Conservation (phyloP, 2,888 invertebrate genomes). For the Noctua janthe region DNA sequence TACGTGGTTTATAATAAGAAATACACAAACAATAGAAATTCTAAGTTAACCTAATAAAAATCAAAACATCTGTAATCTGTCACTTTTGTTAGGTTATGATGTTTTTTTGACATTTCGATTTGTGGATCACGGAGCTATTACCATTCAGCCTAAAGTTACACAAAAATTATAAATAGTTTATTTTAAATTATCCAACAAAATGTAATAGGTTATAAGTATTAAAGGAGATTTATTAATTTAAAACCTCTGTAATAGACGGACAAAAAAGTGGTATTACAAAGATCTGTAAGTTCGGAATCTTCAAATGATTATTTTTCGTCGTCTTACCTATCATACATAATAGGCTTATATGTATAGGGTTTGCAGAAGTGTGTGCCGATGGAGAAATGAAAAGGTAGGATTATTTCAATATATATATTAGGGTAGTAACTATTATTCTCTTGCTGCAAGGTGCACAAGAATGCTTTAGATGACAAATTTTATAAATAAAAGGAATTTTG, state of each 20-base stretch:
- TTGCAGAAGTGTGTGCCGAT: not conserved
- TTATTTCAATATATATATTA: not conserved
- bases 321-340: not conserved
- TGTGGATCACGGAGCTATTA: not conserved
- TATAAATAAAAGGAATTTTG: too few species aligned
- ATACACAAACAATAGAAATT: conserved; percentile 13
- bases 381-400: not conserved
- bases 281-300: not conserved
- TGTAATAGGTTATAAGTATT: not conserved
- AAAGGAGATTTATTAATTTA: not conserved
- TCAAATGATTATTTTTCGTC: not conserved
- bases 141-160: conserved; percentile 1
- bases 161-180: not conserved
- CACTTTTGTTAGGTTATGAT: conserved; percentile 57
- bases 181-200: not conserved
- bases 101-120: conserved; percentile 13
- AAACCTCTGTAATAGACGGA: not conserved
- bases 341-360: not conserved
- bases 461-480: not conserved
- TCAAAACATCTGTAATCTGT: conserved; percentile 53
- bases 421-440: not conserved
- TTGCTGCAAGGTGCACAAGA: not conserved
- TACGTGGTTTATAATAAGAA: conserved; percentile 10
- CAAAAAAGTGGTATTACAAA: not conserved
- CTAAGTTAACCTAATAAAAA: conserved; percentile 24